Base-by-base conservation (phyloP, 2,113 vertebrate genomes). In the Sisor rabdophorus region DNA sequence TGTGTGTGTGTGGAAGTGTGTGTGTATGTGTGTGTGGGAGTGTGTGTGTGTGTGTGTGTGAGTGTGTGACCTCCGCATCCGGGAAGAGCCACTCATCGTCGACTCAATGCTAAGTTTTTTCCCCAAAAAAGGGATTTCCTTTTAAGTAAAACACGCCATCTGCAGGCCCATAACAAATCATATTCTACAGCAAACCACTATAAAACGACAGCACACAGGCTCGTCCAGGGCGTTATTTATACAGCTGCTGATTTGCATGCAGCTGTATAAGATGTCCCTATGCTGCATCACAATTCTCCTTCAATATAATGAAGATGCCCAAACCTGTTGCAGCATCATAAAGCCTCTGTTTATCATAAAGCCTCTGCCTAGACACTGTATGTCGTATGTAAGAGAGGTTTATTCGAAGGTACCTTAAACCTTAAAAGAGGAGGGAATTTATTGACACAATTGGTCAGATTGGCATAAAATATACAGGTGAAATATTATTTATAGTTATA, bases 51-150 rank as follows among this genome's bases (percentile, higher is more conserved):
- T 44, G 40, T 4, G 40, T 44, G 40, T 44, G 40, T 44, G 56
- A 26, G 30, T 73, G 30, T 48, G 71, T 85, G 69, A 88, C 73
- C 50, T 40, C 74, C 36, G 86, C 81, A 87, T 84, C 71, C 80
- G 50, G 78, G 78, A 67, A 63, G 15, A 73, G 65, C 52, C 60
- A 71, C 13, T 70, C 55, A 76, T 20, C 24, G 17, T 4, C 20
- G 26, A 73, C 22, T 73, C 71, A 60, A 40, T 10, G 22, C 24
- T 53, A 19, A 17, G 15, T 54, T 53, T 22, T 71, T 53, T 32
- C 53, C 28, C 30, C 9, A n/a, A 32, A 20, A 11, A 70, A 54
- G 0, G 54, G 54, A 36, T 40, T 47, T 48, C 20, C 70, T 0
- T 72, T 56, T 44, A 56, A 58, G 19, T 11, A 16, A 52, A 4